Base-by-base conservation (phyloP, 2,113 vertebrate species). In the Eleginops maclovinus region DNA sequence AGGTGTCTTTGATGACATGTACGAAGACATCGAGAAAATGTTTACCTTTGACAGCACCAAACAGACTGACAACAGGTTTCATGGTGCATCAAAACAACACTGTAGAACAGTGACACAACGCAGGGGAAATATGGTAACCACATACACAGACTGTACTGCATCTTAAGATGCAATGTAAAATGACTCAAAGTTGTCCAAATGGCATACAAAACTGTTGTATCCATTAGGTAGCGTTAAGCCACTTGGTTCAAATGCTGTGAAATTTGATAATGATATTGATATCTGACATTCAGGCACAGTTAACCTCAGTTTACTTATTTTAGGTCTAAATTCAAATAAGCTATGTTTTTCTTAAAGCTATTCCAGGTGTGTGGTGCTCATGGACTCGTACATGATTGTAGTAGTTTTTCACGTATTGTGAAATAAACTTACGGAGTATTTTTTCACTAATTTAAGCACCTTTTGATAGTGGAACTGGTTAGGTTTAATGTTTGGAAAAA, bases 101-200 rank as follows among this genome's bases (percentile, higher is more conserved):
- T 99, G 98, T 66, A 96, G 96, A 87, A 99, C 97, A 87, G 97
- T 99, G 87, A 99, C 97, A 10, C 97, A 99, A 68, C 94, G 98
- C 63, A 94, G 96, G 93, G 98, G 98, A 81, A 99, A 99, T 75
- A 98, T 99, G 97, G 97, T 99, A 77, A 98, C 98, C 36, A 99
- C 98, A 0, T 99, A 98, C 71, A 99, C 97, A 0, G 98, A 99
- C 93, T 99, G 98, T 88, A 97, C 96, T 4, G 81, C 89, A n/a
- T 90, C 92, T 26, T 94, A 76, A 90, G 54, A 54, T 65, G 59
- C 22, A 77, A 61, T 6, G 26, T 64, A 55, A 71, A 68, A 31
- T 14, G 1, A 72, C 36, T 26, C 40, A 31, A 58, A 67, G 50
- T 60, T 76, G 81, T 74, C 79, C 70, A 71, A 55, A 49, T 13